These are phyloP conservation scores for Gymnoscelis rufifasciata DNA, from an alignment of 2,888 invertebrate genomes.

Conservation along the genomic window DNA sequence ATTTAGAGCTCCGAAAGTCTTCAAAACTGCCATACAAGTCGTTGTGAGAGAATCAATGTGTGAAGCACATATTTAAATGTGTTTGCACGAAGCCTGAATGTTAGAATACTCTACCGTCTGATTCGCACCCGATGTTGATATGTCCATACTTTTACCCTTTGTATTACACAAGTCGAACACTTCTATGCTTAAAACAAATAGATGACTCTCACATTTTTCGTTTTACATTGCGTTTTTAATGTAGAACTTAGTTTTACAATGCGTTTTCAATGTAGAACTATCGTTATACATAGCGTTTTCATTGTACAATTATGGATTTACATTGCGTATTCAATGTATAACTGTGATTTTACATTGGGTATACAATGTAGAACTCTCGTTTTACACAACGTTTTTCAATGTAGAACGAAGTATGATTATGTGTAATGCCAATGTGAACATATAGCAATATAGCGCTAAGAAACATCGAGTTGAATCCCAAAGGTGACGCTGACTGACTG, in stretches of 20 bases:
- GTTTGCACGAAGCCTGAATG: constrained; percentile 25
- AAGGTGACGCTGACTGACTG: constrained; percentile 18
- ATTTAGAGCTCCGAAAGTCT: neutral
- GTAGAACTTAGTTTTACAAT: neutral
- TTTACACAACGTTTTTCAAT: no score
- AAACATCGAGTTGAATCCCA: constrained; percentile 12
- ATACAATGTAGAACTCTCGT: no score
- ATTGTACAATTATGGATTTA: no score
- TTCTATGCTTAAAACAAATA: no score
- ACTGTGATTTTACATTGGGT: no score
- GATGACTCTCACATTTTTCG: neutral
- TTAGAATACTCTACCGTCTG: constrained; percentile 26
- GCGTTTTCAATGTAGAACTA: neutral
- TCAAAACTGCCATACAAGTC: constrained; percentile 17
- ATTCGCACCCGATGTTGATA: constrained; percentile 27
- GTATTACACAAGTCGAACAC: no score
- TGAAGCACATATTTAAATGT: constrained; percentile 19
- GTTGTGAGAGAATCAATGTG: constrained; percentile 21
- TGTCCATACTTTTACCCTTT: constrained; percentile 23
- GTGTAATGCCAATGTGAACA: constrained; percentile 1
- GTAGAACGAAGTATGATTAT: neutral
- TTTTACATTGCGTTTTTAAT: neutral
- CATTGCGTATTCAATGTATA: no score
- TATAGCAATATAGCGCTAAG: constrained; percentile 8
- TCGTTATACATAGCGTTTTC: constrained; percentile 9